Evolutionary conservation across 2,888 invertebrate genomes (phyloP).

Genomic region (Drosophila mettleri): DNA sequence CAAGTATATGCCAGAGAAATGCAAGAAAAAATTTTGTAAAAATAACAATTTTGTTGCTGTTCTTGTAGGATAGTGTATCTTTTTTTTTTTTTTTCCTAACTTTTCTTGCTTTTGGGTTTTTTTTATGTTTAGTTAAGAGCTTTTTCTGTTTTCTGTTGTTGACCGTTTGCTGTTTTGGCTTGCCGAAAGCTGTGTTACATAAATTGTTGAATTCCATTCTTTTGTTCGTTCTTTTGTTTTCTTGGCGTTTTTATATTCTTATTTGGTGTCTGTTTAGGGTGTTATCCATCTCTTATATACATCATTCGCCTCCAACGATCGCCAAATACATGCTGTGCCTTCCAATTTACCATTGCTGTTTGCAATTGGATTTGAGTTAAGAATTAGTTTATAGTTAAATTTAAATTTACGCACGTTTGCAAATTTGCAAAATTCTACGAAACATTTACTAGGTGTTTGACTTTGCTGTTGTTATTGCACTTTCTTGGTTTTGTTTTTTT

Average conservation of each 20-base stretch:
- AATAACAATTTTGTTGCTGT: slow-evolving; percentile 33
- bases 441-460: slow-evolving; percentile 43
- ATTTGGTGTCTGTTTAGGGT: slow-evolving; percentile 24
- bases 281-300: slow-evolving; percentile 40
- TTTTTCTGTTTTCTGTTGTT: neutral
- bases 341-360: slow-evolving; percentile 7
- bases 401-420: slow-evolving; percentile 43
- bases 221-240: slow-evolving; percentile 7
- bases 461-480: slow-evolving; percentile 26
- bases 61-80: neutral
- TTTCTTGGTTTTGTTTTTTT: neutral
- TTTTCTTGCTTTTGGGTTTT: neutral
- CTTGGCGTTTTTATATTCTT: slow-evolving; percentile 6
- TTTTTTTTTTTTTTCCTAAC: neutral
- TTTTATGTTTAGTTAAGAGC: slow-evolving; percentile 1
- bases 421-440: slow-evolving; percentile 45
- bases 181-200: slow-evolving; percentile 58
- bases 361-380: slow-evolving; percentile 30
- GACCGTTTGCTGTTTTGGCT: slow-evolving; percentile 10
- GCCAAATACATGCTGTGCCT: slow-evolving; percentile 8
- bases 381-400: slow-evolving; percentile 48
- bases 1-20: slow-evolving; percentile 32
- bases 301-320: slow-evolving; percentile 36
- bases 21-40: slow-evolving; percentile 40
- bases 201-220: slow-evolving; percentile 31